Evolutionary conservation across 2,888 invertebrate species (phyloP), one percentile per base, ranked within the genome.

Genomic region (Acleris literana): DNA sequence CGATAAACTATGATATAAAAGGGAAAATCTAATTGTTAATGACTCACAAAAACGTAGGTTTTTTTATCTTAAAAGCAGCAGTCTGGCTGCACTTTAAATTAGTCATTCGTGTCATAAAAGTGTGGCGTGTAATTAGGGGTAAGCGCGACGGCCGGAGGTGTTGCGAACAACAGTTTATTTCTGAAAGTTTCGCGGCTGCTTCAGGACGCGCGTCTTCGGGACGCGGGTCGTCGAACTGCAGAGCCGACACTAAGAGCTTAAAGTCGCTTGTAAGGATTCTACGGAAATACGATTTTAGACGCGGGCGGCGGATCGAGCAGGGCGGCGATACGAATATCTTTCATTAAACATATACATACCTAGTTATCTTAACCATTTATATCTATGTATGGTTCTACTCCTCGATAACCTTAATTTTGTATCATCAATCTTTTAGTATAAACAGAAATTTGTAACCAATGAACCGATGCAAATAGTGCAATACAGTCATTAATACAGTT

Each of bases 211-310:
- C 61, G 66, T 56, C 60, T 83, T 83, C 82, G 85, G 79, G 81
- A 76, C 74, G 75, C 75, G 81, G 91, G 92, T 92, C 92, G 83
- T 84, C 86, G 92, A 89, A 90, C 92, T 88, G 86, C 85, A 82
- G 88, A 90, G 89, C 90, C 90, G 87, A 86, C 89, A 85, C 82
- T 84, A 83, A 87, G 87, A 86, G 87, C 90, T 91, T 88, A 87
- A 84, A 87, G 85, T 84, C 87, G 90, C 88, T 91, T 90, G 90
- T 91, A 90, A 88, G 92, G 92, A 91, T 92, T 92, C 92, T 86
- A 89, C 90, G 91, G 90, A 92, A 92, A 92, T 90, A 91, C 91
- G 87, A 86, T 90, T 92, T 91, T 92, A 92, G 89, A 89, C 86
- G 83, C 86, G 71, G 69, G 76, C 78, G 69, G 76, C 78, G 74